Percentiles rank a stretch among this genome's conserved stretches.
Conservation (phyloP, 1,140 invertebrate species). For the Bombus vancouverensis region DNA sequence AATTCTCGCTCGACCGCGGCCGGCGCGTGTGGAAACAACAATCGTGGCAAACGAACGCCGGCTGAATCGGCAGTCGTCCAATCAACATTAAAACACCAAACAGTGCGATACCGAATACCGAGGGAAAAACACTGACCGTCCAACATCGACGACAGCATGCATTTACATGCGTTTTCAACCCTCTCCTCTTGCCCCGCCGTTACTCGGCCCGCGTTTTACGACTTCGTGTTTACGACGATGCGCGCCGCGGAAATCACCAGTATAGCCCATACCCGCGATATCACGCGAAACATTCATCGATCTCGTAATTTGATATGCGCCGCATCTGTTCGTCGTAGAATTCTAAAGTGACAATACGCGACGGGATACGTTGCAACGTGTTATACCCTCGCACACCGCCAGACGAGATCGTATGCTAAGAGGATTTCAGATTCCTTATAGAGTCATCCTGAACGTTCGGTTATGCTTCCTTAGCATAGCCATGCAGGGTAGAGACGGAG, state of each 20-base stretch:
- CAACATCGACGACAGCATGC: constrained; percentile 29
- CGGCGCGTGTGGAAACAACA: constrained; percentile 60
- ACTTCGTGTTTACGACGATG: constrained; percentile 57
- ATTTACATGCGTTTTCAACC: constrained; percentile 56
- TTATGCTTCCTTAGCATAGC: neutral
- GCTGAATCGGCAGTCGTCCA: constrained; percentile 81
- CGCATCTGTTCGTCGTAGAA: constrained; percentile 37
- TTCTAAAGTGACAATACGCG: constrained; percentile 10
- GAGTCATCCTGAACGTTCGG: neutral
- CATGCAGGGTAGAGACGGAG: neutral
- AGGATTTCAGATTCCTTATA: neutral
- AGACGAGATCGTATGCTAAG: neutral
- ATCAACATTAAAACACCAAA: constrained; percentile 82
- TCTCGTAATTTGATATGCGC: constrained; percentile 11
- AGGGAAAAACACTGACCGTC: constrained; percentile 67
- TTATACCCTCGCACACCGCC: neutral
- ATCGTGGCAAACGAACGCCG: constrained; percentile 78
- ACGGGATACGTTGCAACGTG: neutral
- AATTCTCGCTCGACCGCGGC: constrained; percentile 65
- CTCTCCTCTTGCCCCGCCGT: neutral
- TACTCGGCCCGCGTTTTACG: constrained; percentile 44
- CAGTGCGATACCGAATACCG: constrained; percentile 76
- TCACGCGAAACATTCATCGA: constrained; percentile 50
- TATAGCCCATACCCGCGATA: constrained; percentile 10
- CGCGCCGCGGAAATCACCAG: constrained; percentile 39